Conservation (phyloP, 2,113 vertebrate genomes). For the Proteles cristata region DNA sequence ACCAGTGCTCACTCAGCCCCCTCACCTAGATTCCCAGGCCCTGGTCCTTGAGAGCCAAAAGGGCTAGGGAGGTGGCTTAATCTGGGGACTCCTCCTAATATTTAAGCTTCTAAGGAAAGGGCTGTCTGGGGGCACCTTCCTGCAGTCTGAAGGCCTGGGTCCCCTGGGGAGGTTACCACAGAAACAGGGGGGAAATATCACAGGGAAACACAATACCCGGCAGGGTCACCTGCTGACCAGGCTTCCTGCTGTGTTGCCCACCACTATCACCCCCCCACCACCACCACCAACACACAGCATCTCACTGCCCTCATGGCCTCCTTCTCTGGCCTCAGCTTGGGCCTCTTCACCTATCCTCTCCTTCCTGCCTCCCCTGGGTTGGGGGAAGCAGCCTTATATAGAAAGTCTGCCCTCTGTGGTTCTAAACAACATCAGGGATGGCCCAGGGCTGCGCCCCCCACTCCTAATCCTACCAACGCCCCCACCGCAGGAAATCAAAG, state of each 20-base stretch:
- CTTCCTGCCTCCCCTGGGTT: constrained; percentile 53
- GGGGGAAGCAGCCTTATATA: not conserved
- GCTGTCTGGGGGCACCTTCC: constrained; percentile 78
- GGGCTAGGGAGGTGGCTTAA: not conserved
- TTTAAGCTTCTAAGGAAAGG: constrained; percentile 72
- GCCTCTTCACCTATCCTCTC: constrained; percentile 43
- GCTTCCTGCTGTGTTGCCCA: constrained; percentile 79
- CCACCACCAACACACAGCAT: not conserved
- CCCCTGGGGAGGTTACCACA: constrained; percentile 78
- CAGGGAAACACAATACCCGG: constrained; percentile 81
- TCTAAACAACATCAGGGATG: constrained; percentile 43
- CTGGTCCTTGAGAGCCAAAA: not conserved
- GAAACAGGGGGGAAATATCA: constrained; percentile 79
- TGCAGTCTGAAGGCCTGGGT: constrained; percentile 56
- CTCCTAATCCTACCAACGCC: constrained; percentile 53
- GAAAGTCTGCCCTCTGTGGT: not conserved
- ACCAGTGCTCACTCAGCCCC: not conserved
- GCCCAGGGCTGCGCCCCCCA: constrained; percentile 49
- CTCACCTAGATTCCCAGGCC: constrained; percentile 34
- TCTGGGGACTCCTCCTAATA: constrained; percentile 57
- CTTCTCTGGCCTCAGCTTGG: constrained; percentile 45
- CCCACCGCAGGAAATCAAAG: constrained; percentile 80
- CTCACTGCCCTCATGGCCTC: constrained; percentile 18
- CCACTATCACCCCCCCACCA: not conserved
- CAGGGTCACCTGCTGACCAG: constrained; percentile 80